Evolutionary conservation across 30 jellyfish, hydroid and myxozoan species (phyloP), one percentile per base, ranked within the genome.

Genomic region (Chrysaora quinquecirrha): DNA sequence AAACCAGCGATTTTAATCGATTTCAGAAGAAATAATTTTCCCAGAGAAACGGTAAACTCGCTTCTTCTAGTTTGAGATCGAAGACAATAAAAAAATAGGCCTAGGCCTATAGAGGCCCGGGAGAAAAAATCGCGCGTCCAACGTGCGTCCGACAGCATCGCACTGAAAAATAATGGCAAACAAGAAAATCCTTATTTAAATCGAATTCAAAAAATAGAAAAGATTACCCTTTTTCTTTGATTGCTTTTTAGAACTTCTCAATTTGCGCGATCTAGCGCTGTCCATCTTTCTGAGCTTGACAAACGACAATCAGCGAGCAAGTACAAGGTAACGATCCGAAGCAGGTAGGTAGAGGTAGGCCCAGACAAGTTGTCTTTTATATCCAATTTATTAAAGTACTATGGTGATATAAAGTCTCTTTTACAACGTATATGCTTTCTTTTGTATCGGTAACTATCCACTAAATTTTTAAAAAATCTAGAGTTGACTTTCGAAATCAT

Each of bases 361-460:
- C 54, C 54, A 38, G 14, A 38, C 6, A 38, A 3, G 14, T 38
- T 38, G 54, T 14, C 14, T 38, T 38, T 14, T 38, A 27, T 2
- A 24, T 34, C 60, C 61, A 19, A 28, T 34, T 1, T 66, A 32
- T 66, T 3, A 22, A 28, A 38, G 14, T 30, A 30, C 35, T 70
- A 70, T 21, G 82, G 28, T 33, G 35, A 70, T 62, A 62, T 0
- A 33, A 38, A 64, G 38, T 65, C 50, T 49, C 76, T 80, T 50
- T 80, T 80, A 21, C 72, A 50, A 18, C 90, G 90, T 68, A 66
- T 52, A 34, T 31, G 90, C 28, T 80, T 80, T 80, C 73, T 80
- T 34, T 68, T 69, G 61, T 80, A 84, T 38, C 90, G 83, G 30
- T 67, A 54, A n/a, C 49, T 48, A 65, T 66, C 90, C 72, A 80